Percentiles rank a stretch among this genome's conserved stretches.
Evolutionary conservation across 1,140 invertebrate species (phyloP).

Genomic region (Goniozus legneri): DNA sequence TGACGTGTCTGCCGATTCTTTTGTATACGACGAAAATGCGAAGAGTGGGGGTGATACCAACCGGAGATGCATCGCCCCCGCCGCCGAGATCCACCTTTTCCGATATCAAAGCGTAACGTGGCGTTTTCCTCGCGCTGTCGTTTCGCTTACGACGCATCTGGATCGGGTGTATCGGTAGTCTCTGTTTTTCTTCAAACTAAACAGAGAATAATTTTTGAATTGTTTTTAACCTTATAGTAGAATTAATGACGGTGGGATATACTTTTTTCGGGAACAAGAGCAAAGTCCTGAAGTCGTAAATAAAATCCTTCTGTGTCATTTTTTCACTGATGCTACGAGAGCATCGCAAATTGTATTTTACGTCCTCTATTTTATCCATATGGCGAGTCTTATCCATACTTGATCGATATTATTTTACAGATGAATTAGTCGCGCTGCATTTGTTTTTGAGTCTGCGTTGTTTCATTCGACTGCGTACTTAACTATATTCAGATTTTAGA

Average conservation of each 20-base stretch:
- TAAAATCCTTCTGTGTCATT: conserved; percentile 39
- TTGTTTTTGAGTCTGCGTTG: too few relatives aligned
- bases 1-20: too few relatives aligned
- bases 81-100: conserved; percentile 6
- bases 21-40: too few relatives aligned
- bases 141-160: conserved; percentile 19
- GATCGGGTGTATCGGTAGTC: conserved; percentile 18
- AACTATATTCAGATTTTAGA: too few relatives aligned
- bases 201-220: too few relatives aligned
- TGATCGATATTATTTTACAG: too few relatives aligned
- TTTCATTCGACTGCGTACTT: too few relatives aligned
- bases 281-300: conserved; percentile 32
- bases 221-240: too few relatives aligned
- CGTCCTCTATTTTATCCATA: conserved; percentile 15
- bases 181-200: conserved; percentile 18
- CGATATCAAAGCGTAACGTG: conserved; percentile 22
- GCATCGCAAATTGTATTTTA: conserved; percentile 38
- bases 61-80: conserved; percentile 7
- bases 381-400: too few relatives aligned
- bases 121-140: conserved; percentile 10
- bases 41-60: too few relatives aligned
- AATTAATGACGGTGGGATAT: too few relatives aligned
- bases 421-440: too few relatives aligned
- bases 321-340: conserved; percentile 37
- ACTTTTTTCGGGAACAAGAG: conserved; percentile 24